Evolutionary conservation across 2,113 vertebrate genomes (phyloP).

Genomic region (Nicator chloris): DNA sequence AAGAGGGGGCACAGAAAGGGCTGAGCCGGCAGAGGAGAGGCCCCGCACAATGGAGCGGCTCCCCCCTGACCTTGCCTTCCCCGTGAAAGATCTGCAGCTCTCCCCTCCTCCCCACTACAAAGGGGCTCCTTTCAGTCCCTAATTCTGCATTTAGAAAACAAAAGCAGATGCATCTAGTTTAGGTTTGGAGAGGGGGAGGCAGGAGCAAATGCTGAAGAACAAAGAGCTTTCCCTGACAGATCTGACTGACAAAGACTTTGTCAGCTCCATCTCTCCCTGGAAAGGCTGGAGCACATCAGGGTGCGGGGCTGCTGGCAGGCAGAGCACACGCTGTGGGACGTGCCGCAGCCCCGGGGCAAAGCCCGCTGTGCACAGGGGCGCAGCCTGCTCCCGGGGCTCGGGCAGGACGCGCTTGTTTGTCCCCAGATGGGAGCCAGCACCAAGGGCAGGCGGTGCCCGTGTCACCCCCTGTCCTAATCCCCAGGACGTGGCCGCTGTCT

Average conservation of each 20-base stretch:
- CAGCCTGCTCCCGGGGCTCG: rapidly evolving
- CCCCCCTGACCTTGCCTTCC: slow-evolving; percentile 39
- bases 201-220: slow-evolving; percentile 52
- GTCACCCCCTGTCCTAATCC: neutral
- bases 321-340: neutral
- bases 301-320: neutral
- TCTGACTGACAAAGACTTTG: slow-evolving; percentile 50
- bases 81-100: slow-evolving; percentile 18
- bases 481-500: rapidly evolving
- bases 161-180: slow-evolving; percentile 56
- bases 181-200: slow-evolving; percentile 34
- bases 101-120: slow-evolving; percentile 53
- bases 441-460: rapidly evolving
- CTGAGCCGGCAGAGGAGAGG: slow-evolving; percentile 36
- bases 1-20: slow-evolving; percentile 37
- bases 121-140: slow-evolving; percentile 38
- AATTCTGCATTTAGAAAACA: slow-evolving; percentile 64
- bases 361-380: rapidly evolving
- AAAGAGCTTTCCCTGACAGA: slow-evolving; percentile 46
- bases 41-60: slow-evolving; percentile 24
- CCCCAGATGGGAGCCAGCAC: rapidly evolving
- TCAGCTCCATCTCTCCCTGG: slow-evolving; percentile 23
- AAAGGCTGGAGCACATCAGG: slow-evolving; percentile 21
- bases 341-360: neutral
- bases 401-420: rapidly evolving